Percentiles rank a stretch among this genome's conserved stretches.
These are phyloP conservation scores for Nomada hirtipes DNA, from an alignment of 2,888 invertebrate species.

Conservation along the genomic window DNA sequence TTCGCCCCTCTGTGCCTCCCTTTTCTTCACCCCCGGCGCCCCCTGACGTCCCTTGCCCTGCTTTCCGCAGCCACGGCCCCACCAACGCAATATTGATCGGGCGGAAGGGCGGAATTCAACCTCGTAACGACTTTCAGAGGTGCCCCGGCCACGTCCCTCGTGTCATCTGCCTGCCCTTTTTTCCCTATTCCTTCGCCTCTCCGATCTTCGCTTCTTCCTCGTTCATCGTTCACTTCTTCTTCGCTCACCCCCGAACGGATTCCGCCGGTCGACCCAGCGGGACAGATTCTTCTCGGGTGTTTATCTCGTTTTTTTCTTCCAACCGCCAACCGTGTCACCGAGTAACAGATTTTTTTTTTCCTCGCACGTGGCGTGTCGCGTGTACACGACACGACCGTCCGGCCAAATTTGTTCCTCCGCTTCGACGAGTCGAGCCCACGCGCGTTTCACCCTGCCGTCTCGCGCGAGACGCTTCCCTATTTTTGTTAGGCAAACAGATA, in stretches of 20 bases:
- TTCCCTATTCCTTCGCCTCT: background rate
- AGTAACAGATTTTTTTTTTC: conserved; percentile 6
- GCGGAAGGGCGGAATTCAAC: conserved; percentile 84
- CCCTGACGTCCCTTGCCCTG: conserved; percentile 69
- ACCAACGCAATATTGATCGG: conserved; percentile 84
- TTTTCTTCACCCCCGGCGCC: conserved; percentile 40
- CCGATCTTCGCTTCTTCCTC: conserved; percentile 11
- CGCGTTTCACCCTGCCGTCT: background rate
- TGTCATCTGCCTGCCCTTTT: conserved; percentile 41
- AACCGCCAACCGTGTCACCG: background rate
- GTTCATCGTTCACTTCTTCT: background rate
- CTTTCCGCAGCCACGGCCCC: conserved; percentile 78
- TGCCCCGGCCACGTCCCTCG: conserved; percentile 64
- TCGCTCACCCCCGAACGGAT: conserved; percentile 6
- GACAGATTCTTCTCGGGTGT: conserved; percentile 26
- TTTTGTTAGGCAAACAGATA: conserved; percentile 25
- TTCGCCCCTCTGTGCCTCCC: conserved; percentile 54
- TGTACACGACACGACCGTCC: conserved; percentile 7
- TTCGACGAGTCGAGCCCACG: background rate
- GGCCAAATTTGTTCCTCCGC: background rate
- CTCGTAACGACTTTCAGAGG: conserved; percentile 73
- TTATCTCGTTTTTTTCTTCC: background rate
- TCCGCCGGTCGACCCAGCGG: conserved; percentile 2
- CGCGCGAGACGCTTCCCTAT: background rate
- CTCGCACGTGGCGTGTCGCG: conserved; percentile 38